Conservation (phyloP, 2,797 vertebrate genomes). For the Peromyscus melanophrys region DNA sequence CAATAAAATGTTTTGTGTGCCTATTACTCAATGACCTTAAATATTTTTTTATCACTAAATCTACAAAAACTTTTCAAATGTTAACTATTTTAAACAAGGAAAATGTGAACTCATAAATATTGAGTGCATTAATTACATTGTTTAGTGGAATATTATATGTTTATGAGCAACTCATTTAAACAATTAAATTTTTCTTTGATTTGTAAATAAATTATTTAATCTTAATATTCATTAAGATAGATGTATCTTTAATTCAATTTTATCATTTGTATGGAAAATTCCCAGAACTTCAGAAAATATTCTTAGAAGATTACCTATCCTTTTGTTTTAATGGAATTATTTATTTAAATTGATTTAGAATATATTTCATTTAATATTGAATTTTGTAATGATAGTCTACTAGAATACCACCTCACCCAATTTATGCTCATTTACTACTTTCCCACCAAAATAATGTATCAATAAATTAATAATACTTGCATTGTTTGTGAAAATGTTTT, state of each 20-base stretch:
- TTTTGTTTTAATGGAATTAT: constrained; percentile 82
- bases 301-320: constrained; percentile 76
- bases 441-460: constrained; percentile 74
- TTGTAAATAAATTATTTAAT: constrained; percentile 91
- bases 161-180: constrained; percentile 90
- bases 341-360: constrained; percentile 85
- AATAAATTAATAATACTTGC: constrained; percentile 66
- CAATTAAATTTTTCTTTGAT: constrained; percentile 93
- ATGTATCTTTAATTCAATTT: constrained; percentile 89
- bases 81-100: constrained; percentile 89
- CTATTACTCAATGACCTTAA: constrained; percentile 86
- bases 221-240: constrained; percentile 91
- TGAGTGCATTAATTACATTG: constrained; percentile 89
- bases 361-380: constrained; percentile 76
- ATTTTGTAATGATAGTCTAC: constrained; percentile 75
- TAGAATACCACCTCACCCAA: constrained; percentile 70
- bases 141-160: constrained; percentile 91
- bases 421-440: constrained; percentile 83
- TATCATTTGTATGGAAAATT: constrained; percentile 89
- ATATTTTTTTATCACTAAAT: constrained; percentile 86
- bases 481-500: constrained; percentile 41
- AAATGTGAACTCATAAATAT: constrained; percentile 89
- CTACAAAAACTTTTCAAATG: constrained; percentile 86
- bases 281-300: constrained; percentile 83
- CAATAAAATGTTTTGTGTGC: constrained; percentile 88